Evolutionary conservation across 1,140 invertebrate species (phyloP), one percentile per base, ranked within the genome.

Genomic region (Drosophila teissieri): DNA sequence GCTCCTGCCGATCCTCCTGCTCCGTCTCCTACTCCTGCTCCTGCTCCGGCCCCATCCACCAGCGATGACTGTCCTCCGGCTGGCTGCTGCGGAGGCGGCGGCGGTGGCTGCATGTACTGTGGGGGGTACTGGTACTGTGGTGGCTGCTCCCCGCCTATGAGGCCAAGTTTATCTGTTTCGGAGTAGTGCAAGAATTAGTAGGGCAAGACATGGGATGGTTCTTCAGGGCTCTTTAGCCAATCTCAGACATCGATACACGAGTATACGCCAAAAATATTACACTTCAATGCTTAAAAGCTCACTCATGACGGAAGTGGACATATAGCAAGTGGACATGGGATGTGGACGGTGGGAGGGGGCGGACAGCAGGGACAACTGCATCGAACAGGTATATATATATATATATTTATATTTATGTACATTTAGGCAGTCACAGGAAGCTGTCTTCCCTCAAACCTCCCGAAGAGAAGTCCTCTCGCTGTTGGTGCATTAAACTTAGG

Each of bases 61-160:
- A 86, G 73, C 34, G 89, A 89, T 57, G 91, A 86, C 36, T 89
- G 89, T 63, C 85, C 86, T 40, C 69, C 86, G 63, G 78, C 69
- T 46, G 78, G 86, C 70, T 84, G 88, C 67, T 80, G 73, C 73
- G 81, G 78, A 42, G 67, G 79, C 54, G 69, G 81, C 55, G 79
- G 85, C 61, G 91, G 91, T 78, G 92, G 90, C 36, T 91, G 92
- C 77, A 90, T 88, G 55, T 93, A 93, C 49, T 75, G 88, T 60
- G 92, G 64, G 60, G 64, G 93, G 52, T 92, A 77, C 45, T 93
- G 92, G 79, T 91, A 89, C 46, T 91, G 92, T 42, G 90, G 78
- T 48, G 89, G 90, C 73, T 92, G 92, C 60, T 93, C 65, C 53
- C 92, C 88, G 36, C 93, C 93, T 92, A 93, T 93, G 75, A 91